Evolutionary conservation across 2,113 vertebrate species (phyloP).

Genomic region (Hippoglossus stenolepis): DNA sequence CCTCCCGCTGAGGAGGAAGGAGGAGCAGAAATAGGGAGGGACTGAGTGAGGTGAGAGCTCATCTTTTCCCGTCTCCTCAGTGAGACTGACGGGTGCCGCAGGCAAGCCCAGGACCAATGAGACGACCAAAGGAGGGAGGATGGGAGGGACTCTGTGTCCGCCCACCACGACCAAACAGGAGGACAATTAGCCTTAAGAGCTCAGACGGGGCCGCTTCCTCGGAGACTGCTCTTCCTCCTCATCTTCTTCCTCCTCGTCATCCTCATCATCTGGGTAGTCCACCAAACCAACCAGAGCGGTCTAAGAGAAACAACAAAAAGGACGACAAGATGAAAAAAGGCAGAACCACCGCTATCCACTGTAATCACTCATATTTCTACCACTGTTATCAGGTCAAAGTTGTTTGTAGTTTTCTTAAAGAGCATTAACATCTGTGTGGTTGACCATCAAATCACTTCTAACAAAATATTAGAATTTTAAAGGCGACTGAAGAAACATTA

Average conservation of each 20-base stretch:
- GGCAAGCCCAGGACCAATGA: slow-evolving; percentile 83
- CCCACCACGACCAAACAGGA: slow-evolving; percentile 37
- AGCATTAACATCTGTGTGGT: too few relatives aligned
- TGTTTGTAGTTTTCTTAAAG: too few relatives aligned
- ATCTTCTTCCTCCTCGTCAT: slow-evolving; percentile 93
- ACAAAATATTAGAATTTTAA: too few relatives aligned
- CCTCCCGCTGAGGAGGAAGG: slow-evolving; percentile 47
- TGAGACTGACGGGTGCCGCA: slow-evolving; percentile 80
- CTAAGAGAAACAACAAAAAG: slow-evolving; percentile 70
- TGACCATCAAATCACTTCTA: too few relatives aligned
- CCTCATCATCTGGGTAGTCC: slow-evolving; percentile 98
- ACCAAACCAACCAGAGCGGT: slow-evolving; percentile 94
- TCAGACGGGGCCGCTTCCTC: slow-evolving; percentile 94
- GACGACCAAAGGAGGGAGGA: slow-evolving; percentile 66
- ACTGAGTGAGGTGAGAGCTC: slow-evolving; percentile 82
- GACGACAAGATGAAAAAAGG: too few relatives aligned
- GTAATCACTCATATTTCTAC: too few relatives aligned
- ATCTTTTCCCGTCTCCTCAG: slow-evolving; percentile 47
- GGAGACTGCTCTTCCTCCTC: slow-evolving; percentile 89
- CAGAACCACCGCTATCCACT: too few relatives aligned
- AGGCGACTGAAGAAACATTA: too few relatives aligned
- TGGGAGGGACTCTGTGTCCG: slow-evolving; percentile 53
- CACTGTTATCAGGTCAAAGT: too few relatives aligned
- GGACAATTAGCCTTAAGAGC: slow-evolving; percentile 86
- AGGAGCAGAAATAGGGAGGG: slow-evolving; percentile 60